Evolutionary conservation across 2,888 invertebrate species (phyloP).

Genomic region (Gasteruption jaculator): DNA sequence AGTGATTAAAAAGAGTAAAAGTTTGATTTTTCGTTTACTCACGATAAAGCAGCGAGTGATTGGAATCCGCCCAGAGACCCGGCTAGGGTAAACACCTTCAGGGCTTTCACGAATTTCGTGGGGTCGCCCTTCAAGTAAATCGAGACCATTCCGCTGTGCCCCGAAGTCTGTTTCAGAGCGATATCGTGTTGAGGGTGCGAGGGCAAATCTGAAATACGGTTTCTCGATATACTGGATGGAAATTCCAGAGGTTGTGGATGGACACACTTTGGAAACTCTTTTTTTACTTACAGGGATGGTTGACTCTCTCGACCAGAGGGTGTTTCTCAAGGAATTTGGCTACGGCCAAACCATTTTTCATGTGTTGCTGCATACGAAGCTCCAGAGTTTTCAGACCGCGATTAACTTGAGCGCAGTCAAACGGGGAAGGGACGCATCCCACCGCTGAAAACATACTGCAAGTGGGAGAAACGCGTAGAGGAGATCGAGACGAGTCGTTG

Average conservation of each 20-base stretch:
- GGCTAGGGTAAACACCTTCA: constrained; percentile 82
- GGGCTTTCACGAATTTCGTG: constrained; percentile 65
- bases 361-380: constrained; percentile 86
- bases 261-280: background rate
- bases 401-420: constrained; percentile 92
- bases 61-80: constrained; percentile 96
- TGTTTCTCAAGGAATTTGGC: constrained; percentile 81
- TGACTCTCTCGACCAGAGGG: constrained; percentile 71
- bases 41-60: constrained; percentile 92
- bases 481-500: no score
- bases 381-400: constrained; percentile 91
- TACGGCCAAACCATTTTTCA: constrained; percentile 70
- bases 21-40: constrained; percentile 57
- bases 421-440: constrained; percentile 93
- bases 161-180: constrained; percentile 74
- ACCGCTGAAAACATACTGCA: constrained; percentile 66
- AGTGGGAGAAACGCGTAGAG: no score
- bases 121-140: constrained; percentile 84
- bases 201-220: constrained; percentile 61
- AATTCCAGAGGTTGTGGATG: background rate
- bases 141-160: constrained; percentile 89
- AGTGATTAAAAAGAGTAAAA: background rate
- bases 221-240: background rate
- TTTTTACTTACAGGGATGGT: constrained; percentile 68
- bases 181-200: constrained; percentile 84